Evolutionary conservation across 2,797 vertebrate species (phyloP), one percentile per base, ranked within the genome.

Genomic region (Clarias platycephalus): DNA sequence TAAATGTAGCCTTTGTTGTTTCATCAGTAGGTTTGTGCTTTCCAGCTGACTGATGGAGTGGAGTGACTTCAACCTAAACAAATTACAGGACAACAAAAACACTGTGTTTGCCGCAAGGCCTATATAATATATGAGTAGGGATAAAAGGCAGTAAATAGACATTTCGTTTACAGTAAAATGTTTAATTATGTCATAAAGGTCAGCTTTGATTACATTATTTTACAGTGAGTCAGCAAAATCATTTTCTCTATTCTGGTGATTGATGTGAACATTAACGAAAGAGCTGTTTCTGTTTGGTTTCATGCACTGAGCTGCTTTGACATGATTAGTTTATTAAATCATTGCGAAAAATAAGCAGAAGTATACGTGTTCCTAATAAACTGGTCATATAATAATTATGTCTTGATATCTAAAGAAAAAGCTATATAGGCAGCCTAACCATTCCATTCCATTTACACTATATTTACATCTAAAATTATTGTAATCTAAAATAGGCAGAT

Each of bases 61-160:
- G 4, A 83, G 76, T 53, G 26, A 63, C 71, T 64, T 76, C 22
- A 66, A 57, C 7, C 71, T 76, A 5, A 49, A 83, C 71, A 83
- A 76, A 80, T 44, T 64, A 66, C 62, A 80, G 13, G 37, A 78
- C 53, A 77, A 7, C 60, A 64, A 80, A 80, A 49, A 64, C 62
- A 64, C 58, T 3, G 44, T 79, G 77, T 26, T 40, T 64, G 40
- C 28, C 62, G 49, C 77, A 66, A 66, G 77, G 24, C 40, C n/a
- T 49, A 64, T 80, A 64, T 20, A 44, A 64, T 37, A 80, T 64
- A 64, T 49, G 71, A 53, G 71, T 55, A 1, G 0, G 71, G 53
- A 74, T 44, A 44, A 82, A 64, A 49, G 34, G 57, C 34, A 76
- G 44, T 63, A 67, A 72, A 64, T 53, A 18, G 3, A 37, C 63